Evolutionary conservation across 2,797 vertebrate species (phyloP).

Genomic region (Alcedo atthis): DNA sequence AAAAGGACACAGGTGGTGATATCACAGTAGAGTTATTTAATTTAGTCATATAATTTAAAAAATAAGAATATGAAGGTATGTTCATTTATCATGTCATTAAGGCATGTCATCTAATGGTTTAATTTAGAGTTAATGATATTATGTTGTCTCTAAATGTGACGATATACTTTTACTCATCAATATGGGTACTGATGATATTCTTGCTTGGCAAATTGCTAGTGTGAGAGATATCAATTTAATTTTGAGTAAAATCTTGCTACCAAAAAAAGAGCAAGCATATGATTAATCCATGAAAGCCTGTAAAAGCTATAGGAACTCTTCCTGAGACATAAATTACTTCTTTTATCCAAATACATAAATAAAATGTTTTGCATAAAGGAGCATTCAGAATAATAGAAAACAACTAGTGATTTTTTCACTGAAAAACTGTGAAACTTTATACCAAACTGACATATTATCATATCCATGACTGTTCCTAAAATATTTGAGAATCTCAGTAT

Average conservation of each 20-base stretch:
- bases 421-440: neutral
- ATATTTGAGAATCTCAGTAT: neutral
- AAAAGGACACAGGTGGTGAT: neutral
- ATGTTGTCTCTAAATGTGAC: neutral
- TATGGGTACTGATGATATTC: neutral
- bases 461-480: neutral
- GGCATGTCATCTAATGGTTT: neutral
- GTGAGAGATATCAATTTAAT: slow-evolving; percentile 68
- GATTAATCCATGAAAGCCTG: slow-evolving; percentile 59
- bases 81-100: neutral
- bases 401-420: neutral
- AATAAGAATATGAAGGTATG: neutral
- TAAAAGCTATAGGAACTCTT: slow-evolving; percentile 53
- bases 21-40: neutral
- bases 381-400: neutral
- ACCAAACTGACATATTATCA: neutral
- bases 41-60: neutral
- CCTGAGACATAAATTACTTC: slow-evolving; percentile 41
- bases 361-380: neutral
- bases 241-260: slow-evolving; percentile 69
- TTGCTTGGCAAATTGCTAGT: slow-evolving; percentile 5
- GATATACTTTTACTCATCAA: slow-evolving; percentile 8
- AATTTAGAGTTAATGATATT: neutral
- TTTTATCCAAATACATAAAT: slow-evolving; percentile 21
- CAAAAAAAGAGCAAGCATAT: slow-evolving; percentile 23